Evolutionary conservation across 2,113 vertebrate species (phyloP).

Genomic region (Chionomys nivalis): DNA sequence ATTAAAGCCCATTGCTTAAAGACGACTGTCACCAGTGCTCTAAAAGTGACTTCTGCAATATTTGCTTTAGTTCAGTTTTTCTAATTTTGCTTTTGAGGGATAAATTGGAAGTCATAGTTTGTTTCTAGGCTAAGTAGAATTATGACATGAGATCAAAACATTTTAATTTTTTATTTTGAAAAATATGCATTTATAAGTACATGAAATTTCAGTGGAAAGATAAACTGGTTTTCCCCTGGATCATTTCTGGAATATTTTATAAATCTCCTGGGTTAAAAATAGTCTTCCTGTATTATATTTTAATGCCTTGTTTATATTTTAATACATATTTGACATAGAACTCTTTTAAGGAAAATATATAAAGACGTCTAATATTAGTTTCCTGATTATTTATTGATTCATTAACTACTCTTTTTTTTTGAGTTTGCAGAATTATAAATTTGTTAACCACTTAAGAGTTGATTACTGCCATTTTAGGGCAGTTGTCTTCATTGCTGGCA

Average conservation of each 20-base stretch:
- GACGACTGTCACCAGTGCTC: background rate
- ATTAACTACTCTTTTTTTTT: background rate
- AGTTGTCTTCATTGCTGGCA: background rate
- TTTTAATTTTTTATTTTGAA: constrained; percentile 62
- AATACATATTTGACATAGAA: background rate
- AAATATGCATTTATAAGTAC: background rate
- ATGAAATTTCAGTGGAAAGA: constrained; percentile 15
- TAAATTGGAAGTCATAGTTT: constrained; percentile 46
- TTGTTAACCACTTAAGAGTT: constrained; percentile 27
- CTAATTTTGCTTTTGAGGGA: constrained; percentile 50
- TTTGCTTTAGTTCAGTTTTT: constrained; percentile 49
- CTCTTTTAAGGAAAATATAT: background rate
- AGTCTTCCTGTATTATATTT: background rate
- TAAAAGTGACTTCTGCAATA: background rate
- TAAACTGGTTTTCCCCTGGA: background rate
- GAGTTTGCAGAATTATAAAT: constrained; percentile 44
- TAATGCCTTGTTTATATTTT: background rate
- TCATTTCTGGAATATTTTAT: constrained; percentile 14
- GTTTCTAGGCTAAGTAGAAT: constrained; percentile 35
- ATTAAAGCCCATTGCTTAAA: background rate
- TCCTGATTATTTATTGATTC: background rate
- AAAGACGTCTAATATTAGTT: background rate
- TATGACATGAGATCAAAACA: background rate
- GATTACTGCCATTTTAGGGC: background rate
- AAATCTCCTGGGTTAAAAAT: background rate